phyloP scores from a whole-genome alignment of 2,797 vertebrate genomes.

The Oreochromis mossambicus region DNA sequence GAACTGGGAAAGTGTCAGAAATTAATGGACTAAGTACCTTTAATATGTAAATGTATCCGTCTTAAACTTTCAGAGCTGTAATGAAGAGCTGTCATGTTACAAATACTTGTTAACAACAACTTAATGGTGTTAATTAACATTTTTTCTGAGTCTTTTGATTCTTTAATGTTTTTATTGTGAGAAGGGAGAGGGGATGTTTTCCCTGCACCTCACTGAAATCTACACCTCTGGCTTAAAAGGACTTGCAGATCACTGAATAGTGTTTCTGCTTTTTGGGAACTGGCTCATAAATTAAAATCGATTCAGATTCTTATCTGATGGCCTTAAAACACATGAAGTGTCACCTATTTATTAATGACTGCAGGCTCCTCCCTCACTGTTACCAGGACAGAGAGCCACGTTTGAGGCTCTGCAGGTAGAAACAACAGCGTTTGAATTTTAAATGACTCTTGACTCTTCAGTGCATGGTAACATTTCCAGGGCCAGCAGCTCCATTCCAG shows the following conservation, averaged over 20 bases:
- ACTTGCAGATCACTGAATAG: not conserved
- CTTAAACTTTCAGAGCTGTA: not conserved
- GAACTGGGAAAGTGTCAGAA: not conserved
- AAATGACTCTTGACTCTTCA: not conserved
- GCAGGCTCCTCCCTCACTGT: not conserved
- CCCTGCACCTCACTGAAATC: not conserved
- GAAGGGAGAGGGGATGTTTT: not conserved
- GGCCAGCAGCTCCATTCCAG: not conserved
- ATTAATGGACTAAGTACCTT: not conserved
- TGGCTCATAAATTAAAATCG: accelerated
- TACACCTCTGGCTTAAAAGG: not conserved
- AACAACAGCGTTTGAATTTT: not conserved
- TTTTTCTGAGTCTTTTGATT: not conserved
- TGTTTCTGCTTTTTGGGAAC: not conserved
- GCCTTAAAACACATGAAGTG: not conserved
- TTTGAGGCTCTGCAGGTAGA: not conserved
- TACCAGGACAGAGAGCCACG: not conserved
- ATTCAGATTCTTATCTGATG: not conserved
- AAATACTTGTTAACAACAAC: not conserved
- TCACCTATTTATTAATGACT: not conserved
- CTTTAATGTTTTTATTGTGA: not conserved
- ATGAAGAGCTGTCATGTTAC: not conserved
- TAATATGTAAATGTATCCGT: not conserved
- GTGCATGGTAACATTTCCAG: not conserved
- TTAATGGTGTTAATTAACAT: not conserved